phyloP scores from a whole-genome alignment of 2,888 invertebrate genomes.

The Eueremaeus valkanovi region DNA sequence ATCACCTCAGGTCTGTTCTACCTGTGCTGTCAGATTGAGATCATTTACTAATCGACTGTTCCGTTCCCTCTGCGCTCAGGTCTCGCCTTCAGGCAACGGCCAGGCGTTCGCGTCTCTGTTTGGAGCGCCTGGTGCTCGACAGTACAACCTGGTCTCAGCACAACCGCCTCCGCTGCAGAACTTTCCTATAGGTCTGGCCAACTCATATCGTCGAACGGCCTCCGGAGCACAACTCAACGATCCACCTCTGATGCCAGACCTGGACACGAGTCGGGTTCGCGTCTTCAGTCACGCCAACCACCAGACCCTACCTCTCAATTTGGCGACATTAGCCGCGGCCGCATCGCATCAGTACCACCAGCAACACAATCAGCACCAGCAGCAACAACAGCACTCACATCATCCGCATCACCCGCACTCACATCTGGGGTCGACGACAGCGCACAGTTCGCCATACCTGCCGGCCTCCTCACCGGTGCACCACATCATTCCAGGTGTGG shows the following conservation, averaged over 20 bases:
- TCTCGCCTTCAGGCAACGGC: constrained; percentile 26
- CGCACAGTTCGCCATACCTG: constrained; percentile 16
- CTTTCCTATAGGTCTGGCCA: constrained; percentile 22
- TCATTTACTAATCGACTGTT: too few species aligned
- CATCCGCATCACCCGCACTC: constrained; percentile 6
- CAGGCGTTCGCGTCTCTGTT: constrained; percentile 6
- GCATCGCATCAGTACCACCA: constrained; percentile 28
- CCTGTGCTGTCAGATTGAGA: not conserved
- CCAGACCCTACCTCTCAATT: constrained; percentile 29
- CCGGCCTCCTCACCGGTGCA: constrained; percentile 26
- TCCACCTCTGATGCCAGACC: not conserved
- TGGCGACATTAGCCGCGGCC: constrained; percentile 35
- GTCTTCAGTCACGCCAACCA: constrained; percentile 23
- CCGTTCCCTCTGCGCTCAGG: not conserved
- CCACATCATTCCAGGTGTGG: constrained; percentile 29
- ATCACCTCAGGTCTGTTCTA: constrained; percentile 30
- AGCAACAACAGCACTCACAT: not conserved
- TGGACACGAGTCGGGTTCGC: not conserved
- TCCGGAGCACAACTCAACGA: constrained; percentile 17
- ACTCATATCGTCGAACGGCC: constrained; percentile 5
- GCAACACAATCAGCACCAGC: constrained; percentile 19
- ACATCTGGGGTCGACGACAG: not conserved
- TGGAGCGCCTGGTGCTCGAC: not conserved
- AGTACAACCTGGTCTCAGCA: not conserved
- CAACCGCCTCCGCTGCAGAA: not conserved